These are phyloP conservation scores for Vultur gryphus DNA, from an alignment of 2,797 vertebrate genomes.

Conservation along the genomic window DNA sequence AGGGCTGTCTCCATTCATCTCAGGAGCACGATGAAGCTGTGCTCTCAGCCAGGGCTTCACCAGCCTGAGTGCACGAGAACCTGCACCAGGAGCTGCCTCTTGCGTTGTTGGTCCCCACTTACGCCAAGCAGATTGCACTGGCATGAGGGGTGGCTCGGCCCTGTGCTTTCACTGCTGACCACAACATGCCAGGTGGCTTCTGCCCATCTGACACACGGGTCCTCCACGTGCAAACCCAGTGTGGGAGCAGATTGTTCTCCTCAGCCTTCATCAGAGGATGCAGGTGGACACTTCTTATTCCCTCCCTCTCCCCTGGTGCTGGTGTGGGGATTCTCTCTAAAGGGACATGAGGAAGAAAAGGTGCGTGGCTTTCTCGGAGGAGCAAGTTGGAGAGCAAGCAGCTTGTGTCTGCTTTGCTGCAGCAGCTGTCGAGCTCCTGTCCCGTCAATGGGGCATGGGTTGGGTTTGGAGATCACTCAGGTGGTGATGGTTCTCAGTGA, in stretches of 20 bases:
- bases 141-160: neutral
- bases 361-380: neutral
- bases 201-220: neutral
- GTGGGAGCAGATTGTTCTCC: neutral
- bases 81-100: neutral
- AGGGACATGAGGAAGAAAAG: neutral
- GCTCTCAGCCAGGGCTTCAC: neutral
- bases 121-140: neutral
- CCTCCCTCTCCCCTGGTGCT: neutral
- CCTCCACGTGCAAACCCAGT: neutral
- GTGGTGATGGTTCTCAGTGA: neutral
- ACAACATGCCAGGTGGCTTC: neutral
- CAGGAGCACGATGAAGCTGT: neutral
- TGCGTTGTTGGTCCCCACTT: rapidly evolving
- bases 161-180: neutral
- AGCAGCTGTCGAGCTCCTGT: neutral
- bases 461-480: neutral
- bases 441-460: rapidly evolving
- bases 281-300: neutral
- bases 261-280: neutral
- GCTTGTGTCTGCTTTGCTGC: neutral
- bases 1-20: neutral
- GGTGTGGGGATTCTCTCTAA: neutral
- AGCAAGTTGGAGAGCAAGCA: neutral
- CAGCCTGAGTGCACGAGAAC: neutral